Evolutionary conservation across 2,888 invertebrate genomes (phyloP), one percentile per base, ranked within the genome.

Genomic region (Deroplatys truncata): DNA sequence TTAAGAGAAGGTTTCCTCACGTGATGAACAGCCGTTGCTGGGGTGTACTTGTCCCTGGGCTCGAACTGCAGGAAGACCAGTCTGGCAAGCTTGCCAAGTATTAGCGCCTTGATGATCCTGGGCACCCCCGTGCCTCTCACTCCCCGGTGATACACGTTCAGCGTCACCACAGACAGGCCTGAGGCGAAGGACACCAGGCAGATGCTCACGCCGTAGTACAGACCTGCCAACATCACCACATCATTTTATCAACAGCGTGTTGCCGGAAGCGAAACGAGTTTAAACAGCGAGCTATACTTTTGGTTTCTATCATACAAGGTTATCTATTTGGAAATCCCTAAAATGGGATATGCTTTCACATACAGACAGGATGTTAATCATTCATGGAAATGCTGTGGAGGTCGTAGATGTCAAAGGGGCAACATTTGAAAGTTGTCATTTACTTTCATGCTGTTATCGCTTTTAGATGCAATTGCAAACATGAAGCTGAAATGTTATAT

Each of bases 141-240:
- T 92, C 98, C 98, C 92, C 97, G 95, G 94, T 98, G 97, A 93
- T 98, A 97, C 92, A 98, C 96, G 93, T 97, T 98, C 91, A 98
- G 94, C 3, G 98, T 98, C 90, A 98, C 97, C 89, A 98, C 98
- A 0, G 97, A 97, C 88, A 97, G 94, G 0, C 97, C 97, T 0
- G 97, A 97, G 9, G 97, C 97, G 92, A 97, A 97, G 0, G 97
- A 96, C 84, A 97, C 97, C 91, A 97, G 94, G 92, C 97, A 97
- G 92, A 97, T 97, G 93, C 97, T 97, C 49, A 97, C 97, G 89
- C 97, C 97, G 92, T 97, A 97, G 93, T 97, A 97, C 92, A 97
- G 94, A 94, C 97, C 97, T 97, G 88, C 13, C 84, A 89, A 10
- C 88, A 43, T 13, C 43, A 56, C 7, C 56, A 72, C 56, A 72